phyloP scores from a whole-genome alignment of 2,888 invertebrate genomes.

The Pomacea canaliculata region DNA sequence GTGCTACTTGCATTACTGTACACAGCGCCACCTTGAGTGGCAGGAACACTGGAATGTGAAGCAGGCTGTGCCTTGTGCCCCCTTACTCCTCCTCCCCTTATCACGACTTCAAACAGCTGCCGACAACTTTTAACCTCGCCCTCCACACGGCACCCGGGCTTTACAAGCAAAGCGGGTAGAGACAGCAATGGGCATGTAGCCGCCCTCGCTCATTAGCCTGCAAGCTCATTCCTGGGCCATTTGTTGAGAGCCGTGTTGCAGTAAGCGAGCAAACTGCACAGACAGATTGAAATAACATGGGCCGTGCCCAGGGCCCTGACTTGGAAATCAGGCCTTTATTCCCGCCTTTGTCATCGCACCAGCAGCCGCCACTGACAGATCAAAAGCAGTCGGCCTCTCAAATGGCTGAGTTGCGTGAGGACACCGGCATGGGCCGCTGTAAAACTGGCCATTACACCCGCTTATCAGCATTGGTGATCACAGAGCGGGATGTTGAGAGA shows the following conservation, averaged over 20 bases:
- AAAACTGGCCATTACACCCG: constrained; percentile 9
- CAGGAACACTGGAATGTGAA: no score
- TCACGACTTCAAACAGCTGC: no score
- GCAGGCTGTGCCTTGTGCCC: no score
- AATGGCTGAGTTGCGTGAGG: constrained; percentile 9
- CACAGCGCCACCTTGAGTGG: no score
- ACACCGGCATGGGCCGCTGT: neutral
- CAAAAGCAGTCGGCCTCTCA: constrained; percentile 8
- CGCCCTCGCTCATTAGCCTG: constrained; percentile 7
- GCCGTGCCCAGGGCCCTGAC: constrained; percentile 3
- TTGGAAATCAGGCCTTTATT: constrained; percentile 24
- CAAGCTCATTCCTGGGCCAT: constrained; percentile 21
- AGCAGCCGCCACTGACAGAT: constrained; percentile 13
- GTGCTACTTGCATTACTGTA: no score
- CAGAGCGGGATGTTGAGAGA: neutral
- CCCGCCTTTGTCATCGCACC: constrained; percentile 17
- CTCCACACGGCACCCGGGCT: no score
- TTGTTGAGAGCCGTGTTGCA: constrained; percentile 12
- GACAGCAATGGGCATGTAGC: no score
- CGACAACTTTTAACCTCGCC: no score
- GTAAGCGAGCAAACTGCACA: constrained; percentile 18
- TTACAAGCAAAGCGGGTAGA: no score
- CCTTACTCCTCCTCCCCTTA: no score
- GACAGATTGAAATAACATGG: constrained; percentile 26
- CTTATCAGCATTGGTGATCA: neutral